These are phyloP conservation scores for Brachypterus glaber DNA, from an alignment of 2,888 invertebrate genomes.

Conservation along the genomic window DNA sequence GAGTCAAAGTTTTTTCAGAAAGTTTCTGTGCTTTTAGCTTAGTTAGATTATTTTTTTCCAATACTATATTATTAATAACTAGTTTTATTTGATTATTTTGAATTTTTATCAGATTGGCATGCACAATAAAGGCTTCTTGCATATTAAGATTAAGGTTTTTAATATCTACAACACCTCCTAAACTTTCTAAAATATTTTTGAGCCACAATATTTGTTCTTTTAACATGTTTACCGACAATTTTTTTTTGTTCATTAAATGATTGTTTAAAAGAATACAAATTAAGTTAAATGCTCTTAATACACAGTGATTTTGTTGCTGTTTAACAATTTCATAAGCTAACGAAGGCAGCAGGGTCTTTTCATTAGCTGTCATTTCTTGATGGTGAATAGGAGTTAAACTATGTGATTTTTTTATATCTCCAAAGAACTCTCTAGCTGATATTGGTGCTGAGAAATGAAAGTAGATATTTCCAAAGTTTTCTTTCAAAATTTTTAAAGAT, in stretches of 20 bases:
- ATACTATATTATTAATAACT: slow-evolving; percentile 37
- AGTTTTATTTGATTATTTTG: slow-evolving; percentile 35
- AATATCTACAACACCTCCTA: slow-evolving; percentile 36
- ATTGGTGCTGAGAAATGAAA: slow-evolving; percentile 75
- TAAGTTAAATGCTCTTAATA: slow-evolving; percentile 64
- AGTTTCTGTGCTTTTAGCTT: slow-evolving; percentile 57
- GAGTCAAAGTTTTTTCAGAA: slow-evolving; percentile 55
- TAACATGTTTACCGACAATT: slow-evolving; percentile 43
- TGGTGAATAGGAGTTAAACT: slow-evolving; percentile 47
- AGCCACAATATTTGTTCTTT: slow-evolving; percentile 47
- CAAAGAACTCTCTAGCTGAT: slow-evolving; percentile 57
- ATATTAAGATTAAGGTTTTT: slow-evolving; percentile 34
- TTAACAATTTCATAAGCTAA: slow-evolving; percentile 62
- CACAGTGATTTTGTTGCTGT: slow-evolving; percentile 58
- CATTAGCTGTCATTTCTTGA: slow-evolving; percentile 51
- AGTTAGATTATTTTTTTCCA: slow-evolving; percentile 41
- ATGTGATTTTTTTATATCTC: slow-evolving; percentile 42
- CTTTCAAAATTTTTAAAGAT: slow-evolving; percentile 70
- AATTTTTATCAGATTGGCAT: slow-evolving; percentile 44
- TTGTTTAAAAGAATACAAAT: slow-evolving; percentile 53
- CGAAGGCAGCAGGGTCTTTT: slow-evolving; percentile 52
- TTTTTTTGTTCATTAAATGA: slow-evolving; percentile 41
- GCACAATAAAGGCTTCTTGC: slow-evolving; percentile 48
- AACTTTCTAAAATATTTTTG: slow-evolving; percentile 38
- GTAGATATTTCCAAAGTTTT: slow-evolving; percentile 77